Evolutionary conservation across 2,797 vertebrate genomes (phyloP).

Genomic region (Acridotheres tristis): DNA sequence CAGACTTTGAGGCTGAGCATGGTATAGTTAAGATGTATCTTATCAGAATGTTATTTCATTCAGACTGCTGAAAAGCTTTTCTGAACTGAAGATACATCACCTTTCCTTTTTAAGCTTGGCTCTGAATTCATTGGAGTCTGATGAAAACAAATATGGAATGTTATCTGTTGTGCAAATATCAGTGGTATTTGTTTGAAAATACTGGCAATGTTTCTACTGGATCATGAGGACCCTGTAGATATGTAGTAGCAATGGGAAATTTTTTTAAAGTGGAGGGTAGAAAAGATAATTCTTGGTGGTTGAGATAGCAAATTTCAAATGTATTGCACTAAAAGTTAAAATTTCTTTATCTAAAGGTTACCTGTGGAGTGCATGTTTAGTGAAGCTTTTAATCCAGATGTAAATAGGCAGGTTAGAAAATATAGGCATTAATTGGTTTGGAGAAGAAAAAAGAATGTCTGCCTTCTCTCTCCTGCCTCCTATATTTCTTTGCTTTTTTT

Average conservation of each 20-base stretch:
- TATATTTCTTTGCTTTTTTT: neutral
- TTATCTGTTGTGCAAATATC: neutral
- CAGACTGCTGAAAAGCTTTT: neutral
- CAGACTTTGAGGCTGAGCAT: neutral
- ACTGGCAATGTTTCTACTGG: neutral
- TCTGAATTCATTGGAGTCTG: neutral
- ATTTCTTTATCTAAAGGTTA: neutral
- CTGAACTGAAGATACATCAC: neutral
- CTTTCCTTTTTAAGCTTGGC: neutral
- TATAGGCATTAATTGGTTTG: neutral
- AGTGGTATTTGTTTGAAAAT: neutral
- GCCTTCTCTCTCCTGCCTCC: accelerated
- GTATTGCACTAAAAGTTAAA: neutral
- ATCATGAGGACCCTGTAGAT: neutral
- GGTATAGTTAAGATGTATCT: neutral
- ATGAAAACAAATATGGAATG: neutral
- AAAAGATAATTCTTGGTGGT: neutral
- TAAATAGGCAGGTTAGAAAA: neutral
- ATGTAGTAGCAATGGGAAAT: neutral
- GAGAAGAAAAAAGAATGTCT: neutral
- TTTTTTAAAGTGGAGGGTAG: neutral
- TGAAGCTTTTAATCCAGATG: neutral
- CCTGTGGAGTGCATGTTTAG: neutral
- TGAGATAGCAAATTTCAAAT: neutral
- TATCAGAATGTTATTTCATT: neutral